Conservation (phyloP, 1,140 invertebrate species). For the Protaetia brevitarsis region DNA sequence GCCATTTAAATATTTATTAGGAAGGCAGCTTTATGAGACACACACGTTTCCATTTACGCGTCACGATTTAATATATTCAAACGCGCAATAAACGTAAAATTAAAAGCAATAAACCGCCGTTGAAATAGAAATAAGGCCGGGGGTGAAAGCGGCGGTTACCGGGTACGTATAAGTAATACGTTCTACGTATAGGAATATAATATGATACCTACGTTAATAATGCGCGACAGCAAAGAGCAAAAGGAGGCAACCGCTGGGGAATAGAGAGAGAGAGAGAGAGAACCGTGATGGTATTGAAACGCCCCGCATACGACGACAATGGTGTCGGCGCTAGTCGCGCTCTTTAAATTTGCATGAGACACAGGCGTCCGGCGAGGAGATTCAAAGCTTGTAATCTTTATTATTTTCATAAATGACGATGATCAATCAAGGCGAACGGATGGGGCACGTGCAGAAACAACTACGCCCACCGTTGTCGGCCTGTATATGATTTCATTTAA, state of each 20-base stretch:
- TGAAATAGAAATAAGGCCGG: neutral
- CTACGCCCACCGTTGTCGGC: neutral
- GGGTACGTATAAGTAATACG: no score
- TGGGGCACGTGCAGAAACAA: neutral
- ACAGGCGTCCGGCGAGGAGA: neutral
- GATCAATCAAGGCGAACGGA: conserved; percentile 10
- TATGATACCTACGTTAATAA: no score
- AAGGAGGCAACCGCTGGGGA: neutral
- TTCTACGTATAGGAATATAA: no score
- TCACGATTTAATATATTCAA: neutral
- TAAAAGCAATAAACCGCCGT: neutral
- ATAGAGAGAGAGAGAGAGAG: neutral
- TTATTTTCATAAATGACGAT: neutral
- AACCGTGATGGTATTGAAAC: no score
- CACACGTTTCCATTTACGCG: no score
- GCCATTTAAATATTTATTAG: no score
- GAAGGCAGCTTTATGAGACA: no score
- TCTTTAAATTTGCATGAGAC: conserved; percentile 3
- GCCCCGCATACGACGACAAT: neutral
- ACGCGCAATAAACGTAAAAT: neutral
- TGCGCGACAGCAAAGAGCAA: neutral
- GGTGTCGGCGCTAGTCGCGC: neutral
- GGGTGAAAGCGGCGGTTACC: neutral
- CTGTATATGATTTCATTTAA: conserved; percentile 2
- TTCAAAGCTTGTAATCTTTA: neutral